Evolutionary conservation across 2,797 vertebrate species (phyloP), one percentile per base, ranked within the genome.

Genomic region (Sylvilagus floridanus): DNA sequence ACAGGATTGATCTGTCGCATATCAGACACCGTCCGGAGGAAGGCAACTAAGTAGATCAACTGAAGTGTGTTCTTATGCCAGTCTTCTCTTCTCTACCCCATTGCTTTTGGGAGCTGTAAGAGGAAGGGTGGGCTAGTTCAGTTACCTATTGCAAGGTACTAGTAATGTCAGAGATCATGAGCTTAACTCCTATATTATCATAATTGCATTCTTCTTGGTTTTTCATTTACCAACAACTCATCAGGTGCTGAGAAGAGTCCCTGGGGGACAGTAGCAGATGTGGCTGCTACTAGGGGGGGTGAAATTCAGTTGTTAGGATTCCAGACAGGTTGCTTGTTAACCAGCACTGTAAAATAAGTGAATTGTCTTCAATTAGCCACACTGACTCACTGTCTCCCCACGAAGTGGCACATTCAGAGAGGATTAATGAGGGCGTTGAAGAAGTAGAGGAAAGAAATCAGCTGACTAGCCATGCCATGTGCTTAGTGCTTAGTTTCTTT

Each of bases 231-330:
- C 77, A 81, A 21, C 24, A 90, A 68, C 24, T 10, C 87, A 2
- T 32, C 13, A 76, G 85, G 24, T 87, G 28, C 54, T 84, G 10
- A 90, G 12, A 90, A 81, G 62, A 10, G 16, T 73, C 32, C 32
- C 21, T 37, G 24, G 42, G 65, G 32, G 21, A 62, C 7, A 88
- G 32, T 9, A 50, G 26, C 0, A 52, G 62, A 63, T 63, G 26
- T 90, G 37, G 24, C 28, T 92, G 21, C 24, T 84, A 22, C 57
- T 82, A 35, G 76, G 47, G 12, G 12, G 5, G 3, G 28, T 88
- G 72, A 76, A 92, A 84, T 54, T 69, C 37, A 84, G 19, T 47
- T 62, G n/a, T 83, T 89, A 90, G 54, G 7, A 76, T 72, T 81
- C 16, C 35, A 50, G n/a, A 57, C 52, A 75, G 84, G 50, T 79